phyloP scores from a whole-genome alignment of 1,140 invertebrate genomes.

The Meloidogyne floridensis region DNA sequence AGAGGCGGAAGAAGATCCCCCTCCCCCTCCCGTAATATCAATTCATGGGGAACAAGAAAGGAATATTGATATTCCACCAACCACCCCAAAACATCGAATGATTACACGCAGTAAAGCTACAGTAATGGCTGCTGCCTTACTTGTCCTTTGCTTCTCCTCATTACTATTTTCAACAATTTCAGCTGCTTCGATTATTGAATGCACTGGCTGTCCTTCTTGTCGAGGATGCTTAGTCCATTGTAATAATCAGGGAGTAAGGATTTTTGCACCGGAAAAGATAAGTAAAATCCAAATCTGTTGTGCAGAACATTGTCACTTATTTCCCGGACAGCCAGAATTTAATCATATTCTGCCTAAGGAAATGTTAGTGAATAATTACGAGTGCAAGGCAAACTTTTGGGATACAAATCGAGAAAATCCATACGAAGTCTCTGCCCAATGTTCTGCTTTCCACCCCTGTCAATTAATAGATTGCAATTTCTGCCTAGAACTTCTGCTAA shows the following conservation, averaged over 20 bases:
- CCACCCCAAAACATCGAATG: too few species aligned
- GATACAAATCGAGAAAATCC: neutral
- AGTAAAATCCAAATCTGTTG: slow-evolving; percentile 13
- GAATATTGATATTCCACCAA: too few species aligned
- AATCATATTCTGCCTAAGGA: neutral
- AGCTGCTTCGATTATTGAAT: too few species aligned
- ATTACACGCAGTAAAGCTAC: too few species aligned
- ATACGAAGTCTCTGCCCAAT: neutral
- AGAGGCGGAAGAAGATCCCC: too few species aligned
- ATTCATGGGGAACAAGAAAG: too few species aligned
- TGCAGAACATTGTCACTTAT: neutral
- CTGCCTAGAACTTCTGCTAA: neutral
- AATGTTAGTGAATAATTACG: neutral
- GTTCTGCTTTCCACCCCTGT: neutral
- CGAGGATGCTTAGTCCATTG: neutral
- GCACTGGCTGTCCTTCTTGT: neutral
- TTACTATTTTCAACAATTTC: too few species aligned
- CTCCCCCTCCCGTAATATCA: too few species aligned
- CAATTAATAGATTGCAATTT: slow-evolving; percentile 1
- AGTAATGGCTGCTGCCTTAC: too few species aligned
- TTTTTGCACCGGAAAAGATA: neutral
- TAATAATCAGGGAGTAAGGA: neutral
- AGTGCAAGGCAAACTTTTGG: neutral
- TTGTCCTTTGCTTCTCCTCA: too few species aligned
- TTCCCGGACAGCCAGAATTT: neutral